Evolutionary conservation across 2,888 invertebrate species (phyloP), one percentile per base, ranked within the genome.

Genomic region (Agapostemon virescens): DNA sequence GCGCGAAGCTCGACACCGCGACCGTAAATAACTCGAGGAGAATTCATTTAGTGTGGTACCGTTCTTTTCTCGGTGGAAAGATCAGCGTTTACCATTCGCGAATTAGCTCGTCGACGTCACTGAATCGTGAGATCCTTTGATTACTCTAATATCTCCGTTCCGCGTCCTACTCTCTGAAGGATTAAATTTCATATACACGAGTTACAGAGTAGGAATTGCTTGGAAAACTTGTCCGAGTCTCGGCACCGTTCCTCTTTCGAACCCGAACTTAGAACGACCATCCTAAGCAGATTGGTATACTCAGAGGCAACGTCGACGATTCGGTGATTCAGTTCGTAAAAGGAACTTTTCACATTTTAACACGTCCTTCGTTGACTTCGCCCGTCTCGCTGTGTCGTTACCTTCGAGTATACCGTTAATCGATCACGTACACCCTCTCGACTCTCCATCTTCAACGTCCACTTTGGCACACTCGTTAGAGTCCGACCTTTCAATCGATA

Each of bases 181-280:
- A 33, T 63, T 63, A 63, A 63, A 63, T 36, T n/a, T 63, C 63
- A 63, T 63, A 63, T 63, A 63, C 63, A 63, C 63, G 63, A 63
- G 33, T 63, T 36, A 63, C 61, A 63, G 61, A 63, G 63, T 13
- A 63, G 63, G 36, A 11, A n/a, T 36, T 63, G n/a, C 63, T 13
- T 36, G 36, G 36, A 63, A 63, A n/a, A 33, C 61, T n/a, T 36
- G 36, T n/a, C 1, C 36, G 11, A 36, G n/a, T 20, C 58, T 20
- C 30, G 30, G 6, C 23, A 26, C 26, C 26, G 55, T 55, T 55
- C 6, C 55, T 15, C 55, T 55, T 55, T 23, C 26, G 5, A 0
- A 26, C 26, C 5, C 4, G 30, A 33, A 30, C 58, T n/a, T 20
- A 33, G 7, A n/a, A 30, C 30, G 30, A 20, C 33, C 61, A 33